phyloP scores from a whole-genome alignment of 2,797 vertebrate species.

The Tiaroga cobitis region DNA sequence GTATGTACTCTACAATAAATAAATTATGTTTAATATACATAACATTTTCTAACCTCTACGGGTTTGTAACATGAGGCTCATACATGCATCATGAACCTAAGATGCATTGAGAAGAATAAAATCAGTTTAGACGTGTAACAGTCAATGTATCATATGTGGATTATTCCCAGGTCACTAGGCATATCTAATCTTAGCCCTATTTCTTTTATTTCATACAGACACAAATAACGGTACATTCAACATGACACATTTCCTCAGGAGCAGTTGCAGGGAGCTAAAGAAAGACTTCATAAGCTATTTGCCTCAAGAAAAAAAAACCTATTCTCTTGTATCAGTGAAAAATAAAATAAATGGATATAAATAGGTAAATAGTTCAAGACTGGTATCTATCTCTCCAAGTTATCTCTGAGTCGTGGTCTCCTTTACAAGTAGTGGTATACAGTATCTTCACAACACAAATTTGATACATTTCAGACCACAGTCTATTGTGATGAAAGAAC shows the following conservation, averaged over 20 bases:
- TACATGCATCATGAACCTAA: background rate
- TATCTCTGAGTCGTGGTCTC: background rate
- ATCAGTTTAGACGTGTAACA: conserved; percentile 14
- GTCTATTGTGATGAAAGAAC: background rate
- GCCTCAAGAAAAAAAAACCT: background rate
- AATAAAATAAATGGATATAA: background rate
- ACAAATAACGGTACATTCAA: conserved; percentile 18
- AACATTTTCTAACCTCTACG: background rate
- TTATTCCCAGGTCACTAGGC: conserved; percentile 59
- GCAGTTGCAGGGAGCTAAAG: background rate
- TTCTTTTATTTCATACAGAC: conserved; percentile 25
- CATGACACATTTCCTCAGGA: conserved; percentile 22
- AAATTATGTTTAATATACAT: background rate
- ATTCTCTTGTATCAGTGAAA: background rate
- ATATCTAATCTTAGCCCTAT: conserved; percentile 9
- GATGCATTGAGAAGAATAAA: conserved; percentile 15
- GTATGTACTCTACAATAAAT: background rate
- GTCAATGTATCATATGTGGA: conserved; percentile 22
- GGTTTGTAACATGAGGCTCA: background rate
- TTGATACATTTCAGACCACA: conserved; percentile 38
- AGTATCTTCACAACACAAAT: conserved; percentile 40
- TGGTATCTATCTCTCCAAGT: background rate
- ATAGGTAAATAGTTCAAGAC: background rate
- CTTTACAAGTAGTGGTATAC: conserved; percentile 7
- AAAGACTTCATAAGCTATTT: conserved; percentile 28